Conservation (phyloP, 2,797 vertebrate species). For the Selene dorsalis region DNA sequence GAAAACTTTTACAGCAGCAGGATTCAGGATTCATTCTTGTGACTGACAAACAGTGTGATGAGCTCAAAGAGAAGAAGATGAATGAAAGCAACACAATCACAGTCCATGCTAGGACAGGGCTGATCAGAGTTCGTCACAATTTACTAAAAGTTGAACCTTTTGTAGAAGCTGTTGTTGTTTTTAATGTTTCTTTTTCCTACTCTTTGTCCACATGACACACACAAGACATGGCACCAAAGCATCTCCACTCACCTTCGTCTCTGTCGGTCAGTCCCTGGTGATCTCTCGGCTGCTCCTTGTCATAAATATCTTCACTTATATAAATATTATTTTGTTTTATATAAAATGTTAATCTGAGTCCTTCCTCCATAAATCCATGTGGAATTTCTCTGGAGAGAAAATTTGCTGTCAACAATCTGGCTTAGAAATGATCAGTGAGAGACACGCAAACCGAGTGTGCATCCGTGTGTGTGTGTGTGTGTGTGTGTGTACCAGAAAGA, state of each 20-base stretch:
- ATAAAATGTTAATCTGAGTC: slow-evolving; percentile 14
- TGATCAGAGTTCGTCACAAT: not conserved
- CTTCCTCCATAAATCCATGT: slow-evolving; percentile 12
- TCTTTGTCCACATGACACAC: not conserved
- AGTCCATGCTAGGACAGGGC: too few species aligned
- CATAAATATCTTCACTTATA: not conserved
- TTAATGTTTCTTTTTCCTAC: not conserved
- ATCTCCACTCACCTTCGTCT: slow-evolving; percentile 46
- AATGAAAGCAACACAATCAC: not conserved
- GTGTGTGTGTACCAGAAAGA: slow-evolving; percentile 1
- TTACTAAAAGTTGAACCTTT: not conserved
- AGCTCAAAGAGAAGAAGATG: not conserved
- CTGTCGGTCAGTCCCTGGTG: not conserved
- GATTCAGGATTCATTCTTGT: slow-evolving; percentile 2
- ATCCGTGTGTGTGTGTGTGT: not conserved
- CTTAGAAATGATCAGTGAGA: slow-evolving; percentile 46
- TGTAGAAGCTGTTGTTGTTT: not conserved
- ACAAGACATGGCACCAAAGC: not conserved
- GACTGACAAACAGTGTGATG: not conserved
- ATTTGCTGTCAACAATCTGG: slow-evolving; percentile 34
- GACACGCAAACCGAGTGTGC: not conserved
- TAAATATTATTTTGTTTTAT: not conserved
- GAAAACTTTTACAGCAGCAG: not conserved
- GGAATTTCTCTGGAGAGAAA: slow-evolving; percentile 24
- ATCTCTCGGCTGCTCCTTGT: not conserved